Evolutionary conservation across 2,113 vertebrate genomes (phyloP).

Genomic region (Picathartes gymnocephalus): DNA sequence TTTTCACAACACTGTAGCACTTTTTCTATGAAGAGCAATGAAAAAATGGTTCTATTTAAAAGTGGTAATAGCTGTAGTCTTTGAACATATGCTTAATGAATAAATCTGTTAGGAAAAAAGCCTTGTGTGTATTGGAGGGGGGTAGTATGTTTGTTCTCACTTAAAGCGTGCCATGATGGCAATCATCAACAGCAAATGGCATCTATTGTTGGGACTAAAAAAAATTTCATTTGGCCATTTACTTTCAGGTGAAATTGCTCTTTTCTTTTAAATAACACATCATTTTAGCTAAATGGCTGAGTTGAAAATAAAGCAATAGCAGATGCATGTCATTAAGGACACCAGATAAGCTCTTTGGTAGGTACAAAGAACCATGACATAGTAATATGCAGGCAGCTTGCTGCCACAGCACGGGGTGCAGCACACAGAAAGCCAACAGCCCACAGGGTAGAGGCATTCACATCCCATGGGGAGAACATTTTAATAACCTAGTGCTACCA

Average conservation of each 20-base stretch:
- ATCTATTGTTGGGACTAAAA: conserved; percentile 8
- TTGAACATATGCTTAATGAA: conserved; percentile 61
- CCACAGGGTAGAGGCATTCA: not conserved
- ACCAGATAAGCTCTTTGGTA: not conserved
- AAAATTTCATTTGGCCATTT: not conserved
- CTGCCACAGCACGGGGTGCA: conserved; percentile 14
- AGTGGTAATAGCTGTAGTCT: conserved; percentile 56
- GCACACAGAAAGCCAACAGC: not conserved
- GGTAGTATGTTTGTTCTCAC: conserved; percentile 50
- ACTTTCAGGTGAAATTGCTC: conserved; percentile 6
- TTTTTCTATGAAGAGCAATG: conserved; percentile 49
- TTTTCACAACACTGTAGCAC: conserved; percentile 32
- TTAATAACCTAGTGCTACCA: not conserved
- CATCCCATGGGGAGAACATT: not conserved
- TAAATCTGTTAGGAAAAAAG: conserved; percentile 48
- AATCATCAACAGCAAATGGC: conserved; percentile 12
- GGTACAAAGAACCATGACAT: not conserved
- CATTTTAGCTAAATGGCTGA: not conserved
- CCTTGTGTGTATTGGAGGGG: conserved; percentile 34
- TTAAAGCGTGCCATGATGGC: not conserved
- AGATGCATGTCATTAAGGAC: not conserved
- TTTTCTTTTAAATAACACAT: not conserved
- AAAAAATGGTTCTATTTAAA: conserved; percentile 58
- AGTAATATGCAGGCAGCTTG: not conserved
- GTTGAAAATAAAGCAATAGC: not conserved